phyloP scores from a whole-genome alignment of 2,888 invertebrate genomes.

The Hyalella azteca region DNA sequence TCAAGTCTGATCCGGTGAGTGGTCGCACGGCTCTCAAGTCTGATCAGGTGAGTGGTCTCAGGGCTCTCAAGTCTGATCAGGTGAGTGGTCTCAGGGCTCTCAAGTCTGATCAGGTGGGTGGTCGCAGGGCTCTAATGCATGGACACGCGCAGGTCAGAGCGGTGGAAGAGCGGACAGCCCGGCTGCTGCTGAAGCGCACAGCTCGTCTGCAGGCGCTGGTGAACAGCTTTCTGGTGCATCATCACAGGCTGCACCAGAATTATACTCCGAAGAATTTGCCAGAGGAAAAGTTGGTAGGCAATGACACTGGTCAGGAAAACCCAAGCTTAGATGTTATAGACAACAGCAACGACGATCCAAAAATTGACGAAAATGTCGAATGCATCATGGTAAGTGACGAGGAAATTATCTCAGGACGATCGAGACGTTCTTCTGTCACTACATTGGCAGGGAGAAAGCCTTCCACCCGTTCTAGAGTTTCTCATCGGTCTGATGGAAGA shows the following conservation, averaged over 20 bases:
- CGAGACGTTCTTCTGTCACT: background rate
- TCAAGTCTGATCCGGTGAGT: conserved; percentile 49
- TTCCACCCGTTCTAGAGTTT: too few species aligned
- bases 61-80: too few species aligned
- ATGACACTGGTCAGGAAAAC: background rate
- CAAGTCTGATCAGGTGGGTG: too few species aligned
- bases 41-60: too few species aligned
- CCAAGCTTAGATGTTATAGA: too few species aligned
- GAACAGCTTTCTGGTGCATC: background rate
- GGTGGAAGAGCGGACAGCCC: background rate
- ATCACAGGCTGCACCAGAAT: background rate
- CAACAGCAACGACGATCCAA: background rate
- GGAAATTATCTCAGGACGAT: background rate
- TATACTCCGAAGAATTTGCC: too few species aligned
- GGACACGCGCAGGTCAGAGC: background rate
- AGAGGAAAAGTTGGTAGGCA: too few species aligned
- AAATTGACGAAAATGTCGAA: background rate
- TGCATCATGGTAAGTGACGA: background rate
- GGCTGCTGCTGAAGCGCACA: background rate
- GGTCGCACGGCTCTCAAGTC: too few species aligned
- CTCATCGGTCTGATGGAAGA: too few species aligned
- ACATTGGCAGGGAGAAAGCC: background rate
- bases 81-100: too few species aligned
- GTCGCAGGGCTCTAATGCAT: too few species aligned
- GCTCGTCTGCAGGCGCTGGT: background rate